A percentile compares a stretch with the other conserved stretches of the same genome.
Evolutionary conservation across 2,113 vertebrate genomes (phyloP).

Genomic region (Speoplatyrhinus poulsoni): DNA sequence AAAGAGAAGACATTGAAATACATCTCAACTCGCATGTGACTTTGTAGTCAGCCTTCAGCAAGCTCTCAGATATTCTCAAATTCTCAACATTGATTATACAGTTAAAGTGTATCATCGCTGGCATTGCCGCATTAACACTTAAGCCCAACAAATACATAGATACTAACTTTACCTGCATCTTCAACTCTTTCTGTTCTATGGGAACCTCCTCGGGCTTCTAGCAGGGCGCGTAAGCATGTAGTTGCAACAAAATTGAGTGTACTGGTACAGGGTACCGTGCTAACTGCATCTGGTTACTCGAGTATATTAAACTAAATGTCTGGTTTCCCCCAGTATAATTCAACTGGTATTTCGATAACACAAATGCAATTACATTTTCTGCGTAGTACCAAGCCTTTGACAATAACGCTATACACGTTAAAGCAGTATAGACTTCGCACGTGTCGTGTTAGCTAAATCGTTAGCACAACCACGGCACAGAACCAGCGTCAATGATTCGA

Average conservation of each 20-base stretch:
- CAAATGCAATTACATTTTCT: neutral
- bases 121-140: neutral
- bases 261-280: too few relatives aligned
- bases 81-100: slow-evolving; percentile 60
- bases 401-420: too few relatives aligned
- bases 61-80: slow-evolving; percentile 53
- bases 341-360: too few relatives aligned
- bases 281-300: too few relatives aligned
- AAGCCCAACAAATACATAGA: too few relatives aligned
- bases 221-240: too few relatives aligned
- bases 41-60: neutral
- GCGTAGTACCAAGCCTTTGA: neutral
- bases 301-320: neutral
- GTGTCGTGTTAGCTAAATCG: too few relatives aligned
- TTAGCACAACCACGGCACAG: too few relatives aligned
- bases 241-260: too few relatives aligned
- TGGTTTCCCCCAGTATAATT: too few relatives aligned
- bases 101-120: slow-evolving; percentile 70
- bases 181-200: neutral
- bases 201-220: neutral
- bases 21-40: neutral
- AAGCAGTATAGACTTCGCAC: too few relatives aligned
- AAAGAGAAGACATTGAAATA: neutral
- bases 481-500: too few relatives aligned
- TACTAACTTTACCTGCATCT: neutral